These are phyloP conservation scores for Meloe dianella DNA, from an alignment of 2,888 invertebrate species.

Conservation along the genomic window DNA sequence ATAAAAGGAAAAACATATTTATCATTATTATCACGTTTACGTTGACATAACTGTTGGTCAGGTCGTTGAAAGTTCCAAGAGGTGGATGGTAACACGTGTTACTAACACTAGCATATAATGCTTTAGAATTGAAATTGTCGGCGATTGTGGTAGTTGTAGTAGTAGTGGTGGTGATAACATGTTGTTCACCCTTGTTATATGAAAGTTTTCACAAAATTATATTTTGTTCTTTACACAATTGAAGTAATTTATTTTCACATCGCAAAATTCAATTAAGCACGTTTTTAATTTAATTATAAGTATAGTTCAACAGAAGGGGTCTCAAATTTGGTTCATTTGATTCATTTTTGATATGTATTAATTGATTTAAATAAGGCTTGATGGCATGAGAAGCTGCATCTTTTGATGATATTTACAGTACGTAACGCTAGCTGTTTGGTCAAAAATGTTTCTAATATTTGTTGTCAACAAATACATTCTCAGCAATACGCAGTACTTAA, in stretches of 20 bases:
- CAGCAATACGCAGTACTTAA: too few species aligned
- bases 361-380: neutral
- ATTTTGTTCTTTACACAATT: neutral
- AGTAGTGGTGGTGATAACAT: neutral
- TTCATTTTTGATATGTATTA: neutral
- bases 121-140: neutral
- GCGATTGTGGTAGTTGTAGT: neutral
- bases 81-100: conserved; percentile 37
- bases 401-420: too few species aligned
- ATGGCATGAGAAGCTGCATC: neutral
- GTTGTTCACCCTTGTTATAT: conserved; percentile 1
- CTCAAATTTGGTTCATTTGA: neutral
- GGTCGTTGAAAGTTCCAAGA: conserved; percentile 39
- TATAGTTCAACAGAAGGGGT: too few species aligned
- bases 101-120: conserved; percentile 1
- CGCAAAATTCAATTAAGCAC: neutral
- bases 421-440: too few species aligned
- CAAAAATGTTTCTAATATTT: too few species aligned
- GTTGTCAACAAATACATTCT: too few species aligned
- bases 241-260: neutral
- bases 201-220: neutral
- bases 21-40: conserved; percentile 47
- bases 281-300: neutral
- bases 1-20: conserved; percentile 36
- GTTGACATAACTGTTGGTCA: conserved; percentile 42